A percentile compares a stretch with the other conserved stretches of the same genome.
Evolutionary conservation across 2,113 vertebrate species (phyloP).

Genomic region (Xiphias gladius): DNA sequence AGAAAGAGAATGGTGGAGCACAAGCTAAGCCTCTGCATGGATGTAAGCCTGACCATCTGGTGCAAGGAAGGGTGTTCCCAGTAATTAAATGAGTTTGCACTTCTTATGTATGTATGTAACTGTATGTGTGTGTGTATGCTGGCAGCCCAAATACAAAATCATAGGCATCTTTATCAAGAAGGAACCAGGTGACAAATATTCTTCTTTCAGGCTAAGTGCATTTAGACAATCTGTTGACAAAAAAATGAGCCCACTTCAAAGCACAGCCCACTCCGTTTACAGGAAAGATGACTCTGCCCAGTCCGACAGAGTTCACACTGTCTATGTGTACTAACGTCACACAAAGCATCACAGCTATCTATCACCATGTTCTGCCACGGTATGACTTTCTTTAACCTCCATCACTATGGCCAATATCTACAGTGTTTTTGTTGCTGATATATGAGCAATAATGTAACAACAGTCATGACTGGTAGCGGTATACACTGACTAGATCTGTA

Average conservation of each 20-base stretch:
- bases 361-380: constrained; percentile 27
- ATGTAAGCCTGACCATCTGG: constrained; percentile 65
- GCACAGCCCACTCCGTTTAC: constrained; percentile 40
- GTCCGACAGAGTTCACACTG: constrained; percentile 18
- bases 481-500: constrained; percentile 6
- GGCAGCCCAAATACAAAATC: constrained; percentile 18
- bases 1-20: constrained; percentile 1
- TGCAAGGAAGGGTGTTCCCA: constrained; percentile 44
- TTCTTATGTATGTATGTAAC: constrained; percentile 5
- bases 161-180: constrained; percentile 30
- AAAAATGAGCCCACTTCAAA: constrained; percentile 40
- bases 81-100: constrained; percentile 21
- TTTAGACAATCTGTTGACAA: constrained; percentile 41
- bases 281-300: constrained; percentile 21
- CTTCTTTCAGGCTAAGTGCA: constrained; percentile 26
- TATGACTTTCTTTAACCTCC: constrained; percentile 48
- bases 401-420: constrained; percentile 26
- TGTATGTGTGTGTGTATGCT: constrained; percentile 19
- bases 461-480: constrained; percentile 39
- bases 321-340: constrained; percentile 22
- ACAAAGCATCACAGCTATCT: constrained; percentile 39
- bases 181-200: constrained; percentile 37
- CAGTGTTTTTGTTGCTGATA: constrained; percentile 16
- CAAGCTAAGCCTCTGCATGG: constrained; percentile 29
- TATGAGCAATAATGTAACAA: constrained; percentile 32